Evolutionary conservation across 2,888 invertebrate genomes (phyloP), one percentile per base, ranked within the genome.

Genomic region (Dermolepida albohirtum): DNA sequence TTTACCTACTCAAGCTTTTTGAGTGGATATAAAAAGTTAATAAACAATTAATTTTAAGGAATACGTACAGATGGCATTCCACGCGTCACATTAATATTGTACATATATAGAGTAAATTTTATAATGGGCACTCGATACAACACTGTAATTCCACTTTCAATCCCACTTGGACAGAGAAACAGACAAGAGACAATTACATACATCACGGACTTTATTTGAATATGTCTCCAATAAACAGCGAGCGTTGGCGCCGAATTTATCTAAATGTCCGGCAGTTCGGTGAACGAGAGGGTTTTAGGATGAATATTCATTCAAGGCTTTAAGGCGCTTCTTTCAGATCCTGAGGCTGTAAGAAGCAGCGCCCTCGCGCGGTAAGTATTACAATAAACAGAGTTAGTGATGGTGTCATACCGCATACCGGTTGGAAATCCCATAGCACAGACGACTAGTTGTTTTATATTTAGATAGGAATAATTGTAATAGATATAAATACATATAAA

Each of bases 191-290:
- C 68, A 68, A 69, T 70, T 70, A 71, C 72, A 68, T 71, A 73
- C 68, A 71, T 73, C 73, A 73, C 68, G 71, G 70, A 72, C 64
- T 73, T 73, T 73, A 73, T 73, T 71, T 71, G 73, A 68, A 69
- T 64, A 70, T 66, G 71, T 70, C 71, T 64, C 70, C 71, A 73
- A 73, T 74, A 75, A 74, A 72, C 72, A 72, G 71, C 66, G 68
- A 70, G 72, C 74, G 74, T 75, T 76, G 76, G 76, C 76, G 76
- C 75, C 73, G 72, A 73, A 75, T 74, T 76, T 75, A 76, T 76
- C 74, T 75, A 74, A 75, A 76, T 73, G 75, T 74, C 73, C 71
- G 67, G 70, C 69, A 69, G 69, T 71, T 69, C 47, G 57, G 57
- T 55, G 67, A 44, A 51, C 54, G 65, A 64, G 68, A 54, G 68